Evolutionary conservation across 1,140 invertebrate species (phyloP), one percentile per base, ranked within the genome.

Genomic region (Asobara japonica): DNA sequence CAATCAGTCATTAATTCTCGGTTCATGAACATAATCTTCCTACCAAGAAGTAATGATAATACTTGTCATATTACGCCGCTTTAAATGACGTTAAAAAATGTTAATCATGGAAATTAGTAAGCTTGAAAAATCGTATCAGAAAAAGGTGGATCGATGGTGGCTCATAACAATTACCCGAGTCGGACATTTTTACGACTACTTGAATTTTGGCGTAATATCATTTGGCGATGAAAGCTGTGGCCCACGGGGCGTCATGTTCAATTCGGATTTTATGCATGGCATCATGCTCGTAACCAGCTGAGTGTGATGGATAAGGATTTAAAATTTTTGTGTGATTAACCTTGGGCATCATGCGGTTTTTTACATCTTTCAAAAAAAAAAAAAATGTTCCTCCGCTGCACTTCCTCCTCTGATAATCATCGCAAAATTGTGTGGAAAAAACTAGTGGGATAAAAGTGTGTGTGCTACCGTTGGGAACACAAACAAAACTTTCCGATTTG

Each of bases 121-220:
- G n/a, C 4, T 16, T 11, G 30, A 60, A 36, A 60, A 60, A 61
- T 45, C 16, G 56, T 22, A 60, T 48, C 20, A 64, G 56, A 73
- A 62, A 65, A 29, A 62, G 65, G 62, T 33, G 31, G 62, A n/a
- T 61, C 38, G 36, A 66, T 51, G 11, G 65, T 64, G 41, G 69
- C 29, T 74, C 73, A 66, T 74, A 74, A 74, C 69, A 72, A 74
- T 74, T 74, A 74, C 69, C 65, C 33, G 13, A 29, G n/a, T 33
- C 25, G 36, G 11, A 36, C 60, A 65, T 60, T 71, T 48, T 71
- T 56, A 65, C 66, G 45, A 72, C 65, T 56, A 62, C 56, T 60
- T 33, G 73, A 25, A 25, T 56, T 56, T 56, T 56, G 51, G 25
- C 20, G 51, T 56, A 56, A 56, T 27, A 56, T 56, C 51, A 74